Base-by-base conservation (phyloP, 2,113 vertebrate genomes). In the Eupsittula cactorum region DNA sequence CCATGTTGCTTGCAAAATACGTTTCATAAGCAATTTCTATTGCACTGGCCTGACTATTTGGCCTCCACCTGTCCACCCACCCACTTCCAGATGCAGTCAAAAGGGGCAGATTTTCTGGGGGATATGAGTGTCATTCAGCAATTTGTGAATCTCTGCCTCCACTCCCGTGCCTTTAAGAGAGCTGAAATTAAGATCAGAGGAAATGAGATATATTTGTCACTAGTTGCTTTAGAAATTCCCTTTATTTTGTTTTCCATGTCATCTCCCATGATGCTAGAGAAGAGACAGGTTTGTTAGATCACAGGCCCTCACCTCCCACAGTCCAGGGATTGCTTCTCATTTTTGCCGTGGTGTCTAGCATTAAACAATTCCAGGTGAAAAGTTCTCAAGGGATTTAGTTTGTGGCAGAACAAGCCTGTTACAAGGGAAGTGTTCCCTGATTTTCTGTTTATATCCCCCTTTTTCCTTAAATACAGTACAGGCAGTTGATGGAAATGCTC, bases 331-430 rank as follows among this genome's bases (percentile, higher is more conserved):
- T 60, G 49, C 88, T 95, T 65, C 67, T 60, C 25, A 8, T 90
- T 93, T 75, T 62, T 94, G 76, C 0, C 0, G 29, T 53, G 39
- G 19, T 91, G 57, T 90, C 82, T 78, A 86, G 71, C 67, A 81
- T 90, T 86, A 94, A 96, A 82, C 65, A 88, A 76, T 83, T 79
- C 77, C 90, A 94, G 84, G 82, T 90, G 82, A 91, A 88, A 65
- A 69, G 21, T 65, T 49, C 88, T 64, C 9, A 0, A 75, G 70
- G 57, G 86, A 95, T 93, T 94, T 52, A n/a, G 31, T 86, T 10
- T 21, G 25, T 59, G 62, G 47, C 65, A 64, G 77, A 95, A 89
- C 0, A 6, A 93, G 57, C 80, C 65, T 81, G 46, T 93, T 83
- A 88, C 57, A 11, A 81, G 90, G 47, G 39, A 88, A 81, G 2